Evolutionary conservation across 1,140 invertebrate genomes (phyloP), one percentile per base, ranked within the genome.

Genomic region (Lutraria rhynchaena): DNA sequence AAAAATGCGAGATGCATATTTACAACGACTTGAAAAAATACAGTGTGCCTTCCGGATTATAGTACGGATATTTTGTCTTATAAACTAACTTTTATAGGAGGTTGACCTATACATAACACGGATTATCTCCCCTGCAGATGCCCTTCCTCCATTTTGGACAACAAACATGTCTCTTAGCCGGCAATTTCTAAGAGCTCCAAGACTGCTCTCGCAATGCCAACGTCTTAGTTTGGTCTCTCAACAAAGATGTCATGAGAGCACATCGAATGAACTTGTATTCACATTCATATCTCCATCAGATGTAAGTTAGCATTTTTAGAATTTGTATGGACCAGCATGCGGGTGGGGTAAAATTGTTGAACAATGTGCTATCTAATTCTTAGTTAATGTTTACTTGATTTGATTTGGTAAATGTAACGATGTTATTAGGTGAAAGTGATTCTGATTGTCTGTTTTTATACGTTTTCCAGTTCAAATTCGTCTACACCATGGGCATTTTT

Each of bases 271-370:
- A 27, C 4, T 22, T 19, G 87, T 90, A 87, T 87, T 90, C 31
- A 89, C 89, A 29, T 87, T 90, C 76, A 86, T 88, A 15, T 87
- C 85, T 17, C 87, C 89, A 33, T 77, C 82, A 51, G 85, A 87
- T 58, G 89, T 89, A 84, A 84, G 89, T 82, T 57, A 4, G 1
- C 24, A 29, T 55, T 15, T 7, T n/a, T 51, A 35, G 22, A 13
- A 27, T n/a, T 29, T 63, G 44, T 13, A 33, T 33, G 53, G 27
- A 58, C 17, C 15, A 0, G 60, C 22, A 61, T 61, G 22, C 35
- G 71, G 61, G 60, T 75, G 57, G 58, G 70, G 44, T 82, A 37
- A 41, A 24, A 49, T 61, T 55, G 15, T 55, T 7, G 19, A n/a
- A n/a, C n/a, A n/a, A n/a, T n/a, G n/a, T n/a, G n/a, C n/a, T n/a